Percentiles rank a stretch among this genome's conserved stretches.
Conservation (phyloP, 1,140 invertebrate species). For the Drosophila quadrilineata region DNA sequence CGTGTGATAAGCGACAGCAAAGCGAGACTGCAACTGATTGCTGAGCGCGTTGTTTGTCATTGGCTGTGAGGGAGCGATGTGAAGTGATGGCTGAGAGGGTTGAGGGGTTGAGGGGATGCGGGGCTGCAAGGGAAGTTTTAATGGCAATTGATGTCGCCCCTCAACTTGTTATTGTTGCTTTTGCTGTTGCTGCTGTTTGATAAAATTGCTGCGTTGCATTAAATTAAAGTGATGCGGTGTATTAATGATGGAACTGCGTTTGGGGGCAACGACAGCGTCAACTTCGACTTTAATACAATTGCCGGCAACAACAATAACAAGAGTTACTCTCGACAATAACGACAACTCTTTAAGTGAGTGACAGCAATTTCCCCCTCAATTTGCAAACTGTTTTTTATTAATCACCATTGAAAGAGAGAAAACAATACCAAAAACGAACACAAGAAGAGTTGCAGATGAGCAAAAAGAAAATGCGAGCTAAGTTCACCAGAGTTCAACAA, state of each 20-base stretch:
- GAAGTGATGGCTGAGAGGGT: too few species aligned
- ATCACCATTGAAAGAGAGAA: constrained; percentile 42
- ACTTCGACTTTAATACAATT: constrained; percentile 61
- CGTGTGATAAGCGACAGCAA: constrained; percentile 36
- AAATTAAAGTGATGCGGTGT: constrained; percentile 75
- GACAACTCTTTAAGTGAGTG: constrained; percentile 48
- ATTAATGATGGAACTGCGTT: constrained; percentile 49
- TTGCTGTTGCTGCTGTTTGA: constrained; percentile 52
- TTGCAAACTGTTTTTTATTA: constrained; percentile 68
- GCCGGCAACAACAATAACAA: constrained; percentile 34
- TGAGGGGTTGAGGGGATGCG: too few species aligned
- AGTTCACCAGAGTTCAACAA: constrained; percentile 36
- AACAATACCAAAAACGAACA: constrained; percentile 13
- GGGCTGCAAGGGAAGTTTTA: constrained; percentile 39
- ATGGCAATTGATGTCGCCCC: constrained; percentile 58
- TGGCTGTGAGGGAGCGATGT: too few species aligned
- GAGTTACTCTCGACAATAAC: constrained; percentile 18
- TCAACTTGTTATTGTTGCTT: constrained; percentile 29
- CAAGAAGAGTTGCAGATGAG: constrained; percentile 16
- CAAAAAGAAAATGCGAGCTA: too few species aligned
- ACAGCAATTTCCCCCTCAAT: constrained; percentile 75
- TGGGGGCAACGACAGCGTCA: neutral
- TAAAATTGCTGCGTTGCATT: constrained; percentile 77
- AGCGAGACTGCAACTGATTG: constrained; percentile 5
- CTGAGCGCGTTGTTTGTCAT: too few species aligned